phyloP scores from a whole-genome alignment of 2,888 invertebrate genomes.

The Hipparchia semele region DNA sequence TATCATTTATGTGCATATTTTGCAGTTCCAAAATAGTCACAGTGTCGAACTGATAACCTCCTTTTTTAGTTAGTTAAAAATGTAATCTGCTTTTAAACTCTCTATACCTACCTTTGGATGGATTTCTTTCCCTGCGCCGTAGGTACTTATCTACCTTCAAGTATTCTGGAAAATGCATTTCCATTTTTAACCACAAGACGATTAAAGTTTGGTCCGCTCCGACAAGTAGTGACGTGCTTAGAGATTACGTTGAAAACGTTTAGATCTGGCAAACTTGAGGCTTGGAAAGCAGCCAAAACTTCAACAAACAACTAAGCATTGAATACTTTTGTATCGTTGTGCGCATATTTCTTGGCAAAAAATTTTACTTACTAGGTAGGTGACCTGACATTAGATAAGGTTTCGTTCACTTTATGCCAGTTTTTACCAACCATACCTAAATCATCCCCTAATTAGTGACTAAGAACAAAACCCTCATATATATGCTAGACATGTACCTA shows the following conservation, averaged over 20 bases:
- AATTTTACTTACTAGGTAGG: not conserved
- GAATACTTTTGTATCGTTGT: conserved; percentile 15
- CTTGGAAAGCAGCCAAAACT: conserved; percentile 14
- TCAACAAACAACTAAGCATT: conserved; percentile 15
- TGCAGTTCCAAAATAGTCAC: no score
- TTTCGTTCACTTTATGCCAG: not conserved
- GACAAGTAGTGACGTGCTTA: conserved; percentile 12
- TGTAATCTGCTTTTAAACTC: no score
- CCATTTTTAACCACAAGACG: conserved; percentile 1
- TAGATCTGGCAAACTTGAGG: conserved; percentile 12
- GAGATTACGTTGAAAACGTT: conserved; percentile 9
- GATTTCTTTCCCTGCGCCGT: no score
- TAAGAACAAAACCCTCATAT: no score
- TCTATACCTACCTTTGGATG: no score
- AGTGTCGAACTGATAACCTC: no score
- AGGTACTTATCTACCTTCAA: not conserved
- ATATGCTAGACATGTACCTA: no score
- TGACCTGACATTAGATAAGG: not conserved
- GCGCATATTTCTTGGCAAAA: conserved; percentile 16
- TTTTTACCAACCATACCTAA: no score
- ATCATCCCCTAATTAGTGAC: no score
- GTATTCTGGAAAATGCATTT: not conserved
- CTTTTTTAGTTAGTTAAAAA: no score
- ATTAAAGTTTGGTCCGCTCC: not conserved
- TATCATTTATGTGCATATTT: no score